Base-by-base conservation (phyloP, 2,797 vertebrate genomes). In the Dallia pectoralis region DNA sequence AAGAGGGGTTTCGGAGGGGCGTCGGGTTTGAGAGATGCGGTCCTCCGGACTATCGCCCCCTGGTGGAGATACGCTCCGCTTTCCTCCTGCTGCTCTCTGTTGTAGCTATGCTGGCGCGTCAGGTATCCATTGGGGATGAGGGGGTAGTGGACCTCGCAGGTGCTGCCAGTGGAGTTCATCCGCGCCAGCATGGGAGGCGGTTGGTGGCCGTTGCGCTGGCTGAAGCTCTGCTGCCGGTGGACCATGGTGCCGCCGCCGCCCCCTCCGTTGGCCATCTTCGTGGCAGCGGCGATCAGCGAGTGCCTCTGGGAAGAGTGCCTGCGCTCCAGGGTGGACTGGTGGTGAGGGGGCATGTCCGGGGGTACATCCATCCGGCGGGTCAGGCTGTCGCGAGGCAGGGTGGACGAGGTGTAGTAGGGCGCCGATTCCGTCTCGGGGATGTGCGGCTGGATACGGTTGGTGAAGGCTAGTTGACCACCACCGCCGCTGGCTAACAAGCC, bases 341-440 rank as follows among this genome's bases (percentile, higher is more conserved):
- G 93, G 69, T 92, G 91, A 0, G 85, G 77, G 0, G 89, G 91
- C 15, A 93, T 91, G 67, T 96, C 95, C 0, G 96, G 96, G 0
- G 95, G 96, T 4, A 96, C 91, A 33, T 97, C 96, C 91, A 97
- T 93, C 81, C 95, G 90, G 11, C 95, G 90, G 0, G 95, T 96
- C 53, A 94, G 91, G 80, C 93, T 93, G 84, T 96, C 95, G 72
- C 94, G 88, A 0, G 94, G 94, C 32, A 96, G 84, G 0, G 94
- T 95, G 67, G 95, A 93, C 0, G 95, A 91, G 87, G 93, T 94
- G 76, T 94, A 95, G 81, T 95, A 95, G 0, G 92, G 92, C 0
- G 93, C 92, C 0, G 91, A 93, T 72, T 94, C 92, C 0, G 93
- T 93, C 74, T 94, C 91, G 0, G 94, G 94, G 76, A 95, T 93